Base-by-base conservation (phyloP, 2,888 invertebrate genomes). In the Apocheima hispidaria region DNA sequence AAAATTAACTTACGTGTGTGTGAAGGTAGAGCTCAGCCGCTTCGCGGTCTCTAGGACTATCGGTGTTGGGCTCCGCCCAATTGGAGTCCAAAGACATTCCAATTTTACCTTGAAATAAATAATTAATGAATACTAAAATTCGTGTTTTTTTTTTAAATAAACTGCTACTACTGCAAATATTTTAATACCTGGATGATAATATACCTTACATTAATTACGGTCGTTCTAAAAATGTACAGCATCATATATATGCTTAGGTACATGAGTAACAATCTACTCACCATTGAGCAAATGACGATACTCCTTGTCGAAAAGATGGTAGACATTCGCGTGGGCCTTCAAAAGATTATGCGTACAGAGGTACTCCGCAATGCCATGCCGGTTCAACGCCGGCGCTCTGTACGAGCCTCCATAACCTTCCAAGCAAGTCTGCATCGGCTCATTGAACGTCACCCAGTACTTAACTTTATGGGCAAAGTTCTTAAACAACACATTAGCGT, bases 371-470 rank as follows among this genome's bases (percentile, higher is more conserved):
- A 94, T 88, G 2, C 95, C 95, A 1, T 94, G 94, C 14, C 93
- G 93, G 70, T 94, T 92, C 63, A 94, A 81, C 0, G 93, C 92
- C 0, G 95, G 95, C 0, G 95, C 95, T 82, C 94, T 86, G 72
- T 93, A 94, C 33, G 93, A 93, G 21, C 93, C 93, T 2, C 94
- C 94, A 69, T 94, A 95, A 2, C 93, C 93, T 66, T 87, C 86
- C 61, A 90, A 79, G 71, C 94, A 94, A 41, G 93, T 91, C 71
- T 93, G 89, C 87, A 92, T 93, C 2, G 96, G 96, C 77, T 97
- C 97, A 78, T 97, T 97, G 68, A 97, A 94, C 0, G 97, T 97
- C 10, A 96, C 94, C 96, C 97, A 97, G 62, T 93, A 91, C 79
- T 94, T 94, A 5, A 96, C 95, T 76, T 94, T 94, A 69, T 93